Evolutionary conservation across 1,140 invertebrate species (phyloP).

Genomic region (Drosophila arawakana): DNA sequence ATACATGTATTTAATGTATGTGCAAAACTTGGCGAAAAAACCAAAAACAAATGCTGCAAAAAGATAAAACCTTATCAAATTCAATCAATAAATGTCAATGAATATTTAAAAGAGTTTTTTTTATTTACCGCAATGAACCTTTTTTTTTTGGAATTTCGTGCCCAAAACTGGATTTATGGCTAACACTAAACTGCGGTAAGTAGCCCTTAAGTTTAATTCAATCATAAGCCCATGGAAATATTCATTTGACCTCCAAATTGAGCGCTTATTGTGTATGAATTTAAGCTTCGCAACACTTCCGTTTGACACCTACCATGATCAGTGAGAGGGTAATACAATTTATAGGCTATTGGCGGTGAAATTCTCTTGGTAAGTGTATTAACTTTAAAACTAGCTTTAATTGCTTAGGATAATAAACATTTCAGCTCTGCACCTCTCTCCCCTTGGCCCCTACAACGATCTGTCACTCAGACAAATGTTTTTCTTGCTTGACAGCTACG

Average conservation of each 20-base stretch:
- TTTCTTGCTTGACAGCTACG: background rate
- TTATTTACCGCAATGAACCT: background rate
- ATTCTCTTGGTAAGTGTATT: no score
- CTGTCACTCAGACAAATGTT: no score
- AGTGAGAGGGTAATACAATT: no score
- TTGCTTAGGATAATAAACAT: no score
- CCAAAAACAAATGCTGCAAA: conserved; percentile 38
- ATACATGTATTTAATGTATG: conserved; percentile 65
- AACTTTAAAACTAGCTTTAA: no score
- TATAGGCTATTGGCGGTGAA: no score
- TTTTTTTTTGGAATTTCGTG: background rate
- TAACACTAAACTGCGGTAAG: conserved; percentile 3
- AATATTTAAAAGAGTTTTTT: conserved; percentile 51
- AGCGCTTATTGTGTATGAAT: no score
- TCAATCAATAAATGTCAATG: conserved; percentile 83
- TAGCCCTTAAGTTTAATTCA: background rate
- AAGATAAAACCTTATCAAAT: conserved; percentile 73
- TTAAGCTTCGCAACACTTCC: no score
- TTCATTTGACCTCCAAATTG: no score
- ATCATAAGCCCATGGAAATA: background rate
- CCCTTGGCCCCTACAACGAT: no score
- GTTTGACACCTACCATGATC: no score
- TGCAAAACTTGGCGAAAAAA: conserved; percentile 41
- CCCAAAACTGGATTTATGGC: background rate
- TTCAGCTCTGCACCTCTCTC: no score